Evolutionary conservation across 35 echinoderm and acorn worm genomes (phyloP).

Genomic region (Strongylocentrotus purpuratus): DNA sequence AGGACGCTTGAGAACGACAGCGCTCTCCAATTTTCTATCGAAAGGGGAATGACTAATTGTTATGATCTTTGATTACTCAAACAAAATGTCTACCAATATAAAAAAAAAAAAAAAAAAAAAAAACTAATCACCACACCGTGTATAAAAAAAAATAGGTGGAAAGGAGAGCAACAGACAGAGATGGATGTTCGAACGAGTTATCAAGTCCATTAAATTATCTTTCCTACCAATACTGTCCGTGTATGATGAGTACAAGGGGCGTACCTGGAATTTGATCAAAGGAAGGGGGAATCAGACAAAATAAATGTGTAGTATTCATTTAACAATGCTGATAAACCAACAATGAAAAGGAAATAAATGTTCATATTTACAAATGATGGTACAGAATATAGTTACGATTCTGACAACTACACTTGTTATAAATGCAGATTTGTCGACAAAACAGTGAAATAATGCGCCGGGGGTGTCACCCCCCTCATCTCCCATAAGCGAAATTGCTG

Average conservation of each 20-base stretch:
- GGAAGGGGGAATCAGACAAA: background rate
- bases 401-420: background rate
- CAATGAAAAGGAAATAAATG: too few species aligned
- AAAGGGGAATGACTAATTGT: background rate
- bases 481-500: too few species aligned
- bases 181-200: background rate
- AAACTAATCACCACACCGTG: background rate
- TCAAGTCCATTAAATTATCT: background rate
- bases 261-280: background rate
- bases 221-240: background rate
- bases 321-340: background rate
- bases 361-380: background rate
- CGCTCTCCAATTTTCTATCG: background rate
- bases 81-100: background rate
- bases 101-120: background rate
- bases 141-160: too few species aligned
- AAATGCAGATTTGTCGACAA: background rate
- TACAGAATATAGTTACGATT: background rate
- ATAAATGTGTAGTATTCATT: background rate
- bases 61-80: background rate
- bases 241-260: background rate
- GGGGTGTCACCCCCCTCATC: too few species aligned
- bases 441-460: background rate
- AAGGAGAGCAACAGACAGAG: background rate
- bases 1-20: background rate